phyloP scores from a whole-genome alignment of 2,113 vertebrate genomes.

The Lampris megalopsis region DNA sequence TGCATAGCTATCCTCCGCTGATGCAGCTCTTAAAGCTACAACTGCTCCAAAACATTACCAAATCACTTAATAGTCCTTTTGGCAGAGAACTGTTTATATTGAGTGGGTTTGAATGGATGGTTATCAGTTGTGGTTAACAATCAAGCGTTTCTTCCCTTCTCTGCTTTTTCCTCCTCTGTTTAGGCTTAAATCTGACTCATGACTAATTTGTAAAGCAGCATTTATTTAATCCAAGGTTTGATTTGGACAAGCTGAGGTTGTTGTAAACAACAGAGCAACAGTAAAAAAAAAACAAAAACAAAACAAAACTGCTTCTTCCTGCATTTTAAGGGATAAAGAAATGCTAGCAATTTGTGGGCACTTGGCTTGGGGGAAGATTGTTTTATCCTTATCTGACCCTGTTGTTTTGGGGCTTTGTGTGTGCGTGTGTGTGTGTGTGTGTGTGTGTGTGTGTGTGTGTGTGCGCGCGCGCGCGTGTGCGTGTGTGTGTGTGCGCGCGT shows the following conservation, averaged over 20 bases:
- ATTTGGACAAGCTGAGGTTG: constrained; percentile 9
- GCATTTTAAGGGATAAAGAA: not conserved
- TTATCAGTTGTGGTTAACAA: constrained; percentile 46
- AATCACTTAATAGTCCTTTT: constrained; percentile 7
- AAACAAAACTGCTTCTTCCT: not conserved
- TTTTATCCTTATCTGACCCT: constrained; percentile 23
- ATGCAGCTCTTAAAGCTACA: constrained; percentile 9
- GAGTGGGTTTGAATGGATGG: constrained; percentile 29
- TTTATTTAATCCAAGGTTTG: constrained; percentile 38
- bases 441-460: not conserved
- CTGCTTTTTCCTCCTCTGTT: not conserved
- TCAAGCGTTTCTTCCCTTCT: not conserved
- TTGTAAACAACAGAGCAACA: not conserved
- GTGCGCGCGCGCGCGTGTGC: constrained; percentile 52
- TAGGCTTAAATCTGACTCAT: not conserved
- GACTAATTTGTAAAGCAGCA: constrained; percentile 25
- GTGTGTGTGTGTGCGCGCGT: constrained; percentile 53
- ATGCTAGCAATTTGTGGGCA: constrained; percentile 4
- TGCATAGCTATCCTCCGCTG: constrained; percentile 5
- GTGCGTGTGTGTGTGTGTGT: not conserved
- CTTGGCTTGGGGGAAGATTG: not conserved
- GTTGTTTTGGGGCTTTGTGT: not conserved
- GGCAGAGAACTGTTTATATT: constrained; percentile 1
- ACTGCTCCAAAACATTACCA: not conserved
- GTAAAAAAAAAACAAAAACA: not conserved